phyloP scores from a whole-genome alignment of 53 echinoderm and acorn worm species.

The Pentamera pediparva region DNA sequence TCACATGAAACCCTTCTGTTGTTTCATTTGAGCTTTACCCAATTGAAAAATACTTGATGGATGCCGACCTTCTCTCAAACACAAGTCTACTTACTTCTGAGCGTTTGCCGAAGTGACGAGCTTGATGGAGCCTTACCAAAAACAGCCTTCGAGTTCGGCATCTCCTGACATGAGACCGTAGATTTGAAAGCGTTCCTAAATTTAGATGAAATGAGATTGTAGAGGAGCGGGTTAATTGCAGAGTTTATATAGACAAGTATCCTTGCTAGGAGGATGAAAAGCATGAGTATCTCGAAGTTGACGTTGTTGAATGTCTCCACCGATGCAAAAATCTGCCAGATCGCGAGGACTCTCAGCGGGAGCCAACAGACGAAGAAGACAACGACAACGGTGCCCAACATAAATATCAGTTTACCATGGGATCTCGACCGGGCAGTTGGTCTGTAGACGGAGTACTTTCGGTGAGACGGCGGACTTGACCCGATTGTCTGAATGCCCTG shows the following conservation, averaged over 20 bases:
- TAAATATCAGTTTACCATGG: conserved; percentile 64
- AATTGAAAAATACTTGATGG: no score
- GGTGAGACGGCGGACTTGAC: background rate
- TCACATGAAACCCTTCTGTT: no score
- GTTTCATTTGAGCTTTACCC: no score
- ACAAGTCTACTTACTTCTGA: no score
- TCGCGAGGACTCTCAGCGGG: conserved; percentile 55
- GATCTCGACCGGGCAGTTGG: conserved; percentile 29
- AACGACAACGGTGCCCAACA: conserved; percentile 72
- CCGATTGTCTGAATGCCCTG: background rate
- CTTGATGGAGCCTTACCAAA: background rate
- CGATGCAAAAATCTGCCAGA: conserved; percentile 56
- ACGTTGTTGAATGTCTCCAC: conserved; percentile 4
- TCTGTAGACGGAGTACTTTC: background rate
- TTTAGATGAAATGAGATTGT: conserved; percentile 81
- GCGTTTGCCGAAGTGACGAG: background rate
- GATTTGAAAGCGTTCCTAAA: conserved; percentile 72
- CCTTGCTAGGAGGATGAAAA: conserved; percentile 45
- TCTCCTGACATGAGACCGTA: conserved; percentile 49
- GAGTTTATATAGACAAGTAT: conserved; percentile 81
- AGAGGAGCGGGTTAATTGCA: conserved; percentile 78
- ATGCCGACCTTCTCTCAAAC: no score
- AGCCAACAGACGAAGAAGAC: conserved; percentile 86
- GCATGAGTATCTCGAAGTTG: conserved; percentile 34
- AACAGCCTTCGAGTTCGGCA: background rate